Percentiles rank a stretch among this genome's conserved stretches.
phyloP scores from a whole-genome alignment of 2,888 invertebrate genomes.

The Melanostoma mellinum region DNA sequence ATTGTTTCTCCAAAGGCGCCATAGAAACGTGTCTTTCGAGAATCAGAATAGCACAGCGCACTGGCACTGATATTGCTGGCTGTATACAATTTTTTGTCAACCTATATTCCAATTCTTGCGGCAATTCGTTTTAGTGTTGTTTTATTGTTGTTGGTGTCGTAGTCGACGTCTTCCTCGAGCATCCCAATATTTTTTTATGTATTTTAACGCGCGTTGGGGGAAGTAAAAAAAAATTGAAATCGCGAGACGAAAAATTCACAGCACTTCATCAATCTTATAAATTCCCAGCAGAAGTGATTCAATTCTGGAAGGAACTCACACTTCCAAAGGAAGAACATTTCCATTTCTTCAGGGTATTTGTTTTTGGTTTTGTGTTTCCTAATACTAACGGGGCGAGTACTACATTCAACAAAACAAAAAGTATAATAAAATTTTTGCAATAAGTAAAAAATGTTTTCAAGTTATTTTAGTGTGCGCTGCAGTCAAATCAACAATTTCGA shows the following conservation, averaged over 20 bases:
- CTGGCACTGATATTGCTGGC: not conserved
- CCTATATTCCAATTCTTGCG: constrained; percentile 8
- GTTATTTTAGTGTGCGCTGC: no score
- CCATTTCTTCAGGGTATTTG: not conserved
- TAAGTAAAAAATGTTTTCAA: no score
- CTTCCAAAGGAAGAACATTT: not conserved
- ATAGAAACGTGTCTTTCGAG: not conserved
- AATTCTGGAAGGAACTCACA: constrained; percentile 11
- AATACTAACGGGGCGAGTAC: not conserved
- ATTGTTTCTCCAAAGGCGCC: constrained; percentile 27
- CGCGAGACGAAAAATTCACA: constrained; percentile 36
- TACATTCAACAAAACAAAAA: not conserved
- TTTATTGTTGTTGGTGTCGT: not conserved
- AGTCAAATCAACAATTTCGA: no score
- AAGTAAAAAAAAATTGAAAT: constrained; percentile 36
- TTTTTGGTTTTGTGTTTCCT: not conserved
- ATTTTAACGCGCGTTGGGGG: constrained; percentile 4
- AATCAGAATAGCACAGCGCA: not conserved
- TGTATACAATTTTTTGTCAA: not conserved
- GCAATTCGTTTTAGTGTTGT: constrained; percentile 28
- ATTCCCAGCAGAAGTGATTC: constrained; percentile 16
- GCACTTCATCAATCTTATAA: constrained; percentile 48
- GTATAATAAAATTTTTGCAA: no score
- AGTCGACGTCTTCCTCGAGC: not conserved
- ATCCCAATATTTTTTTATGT: constrained; percentile 19